phyloP scores from a whole-genome alignment of 2,888 invertebrate genomes.

The Hirtodrosophila trivittata region DNA sequence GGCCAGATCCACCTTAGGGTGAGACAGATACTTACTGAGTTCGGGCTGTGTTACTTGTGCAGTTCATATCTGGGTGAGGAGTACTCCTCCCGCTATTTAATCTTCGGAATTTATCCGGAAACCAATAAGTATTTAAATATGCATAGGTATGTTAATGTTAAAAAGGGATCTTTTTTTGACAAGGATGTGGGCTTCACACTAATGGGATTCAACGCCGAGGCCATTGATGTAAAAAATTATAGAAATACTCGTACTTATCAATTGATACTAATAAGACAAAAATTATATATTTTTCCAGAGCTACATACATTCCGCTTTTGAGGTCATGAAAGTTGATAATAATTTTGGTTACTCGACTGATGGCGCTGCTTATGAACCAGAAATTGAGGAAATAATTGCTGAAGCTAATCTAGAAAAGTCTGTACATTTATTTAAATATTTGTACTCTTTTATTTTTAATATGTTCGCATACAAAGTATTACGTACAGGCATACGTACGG shows the following conservation, averaged over 20 bases:
- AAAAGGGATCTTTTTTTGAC: conserved; percentile 73
- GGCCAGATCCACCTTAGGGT: conserved; percentile 59
- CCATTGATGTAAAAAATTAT: conserved; percentile 64
- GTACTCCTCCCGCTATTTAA: conserved; percentile 73
- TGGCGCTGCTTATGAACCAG: conserved; percentile 66
- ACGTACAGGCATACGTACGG: too few relatives aligned
- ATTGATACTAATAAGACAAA: neutral
- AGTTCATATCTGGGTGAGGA: conserved; percentile 69
- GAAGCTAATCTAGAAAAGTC: conserved; percentile 76
- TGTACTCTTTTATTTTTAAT: too few relatives aligned
- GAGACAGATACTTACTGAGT: conserved; percentile 82
- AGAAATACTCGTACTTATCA: neutral
- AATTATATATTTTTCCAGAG: conserved; percentile 52
- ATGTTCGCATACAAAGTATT: too few relatives aligned
- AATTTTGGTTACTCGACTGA: conserved; percentile 68
- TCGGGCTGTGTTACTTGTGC: conserved; percentile 82
- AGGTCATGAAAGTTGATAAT: conserved; percentile 79
- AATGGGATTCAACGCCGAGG: conserved; percentile 68
- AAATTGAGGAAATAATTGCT: conserved; percentile 75
- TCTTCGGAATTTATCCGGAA: conserved; percentile 70
- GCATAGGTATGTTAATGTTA: conserved; percentile 31
- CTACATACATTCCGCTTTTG: conserved; percentile 81
- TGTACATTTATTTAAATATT: too few relatives aligned
- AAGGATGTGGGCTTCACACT: conserved; percentile 73
- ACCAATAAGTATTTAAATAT: conserved; percentile 21